phyloP scores from a whole-genome alignment of 1,140 invertebrate genomes.

The Chrysomallon squamiferum region DNA sequence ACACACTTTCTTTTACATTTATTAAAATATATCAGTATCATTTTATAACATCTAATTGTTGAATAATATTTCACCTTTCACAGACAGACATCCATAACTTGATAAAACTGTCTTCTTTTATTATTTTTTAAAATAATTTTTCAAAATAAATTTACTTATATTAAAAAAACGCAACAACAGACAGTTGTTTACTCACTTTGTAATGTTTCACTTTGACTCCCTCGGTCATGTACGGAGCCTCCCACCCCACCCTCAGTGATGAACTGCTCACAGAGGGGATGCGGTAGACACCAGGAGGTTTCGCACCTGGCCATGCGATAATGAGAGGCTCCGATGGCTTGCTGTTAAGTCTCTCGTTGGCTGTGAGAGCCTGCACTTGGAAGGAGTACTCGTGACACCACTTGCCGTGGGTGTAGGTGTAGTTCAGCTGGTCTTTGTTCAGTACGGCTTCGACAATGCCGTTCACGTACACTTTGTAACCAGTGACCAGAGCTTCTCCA shows the following conservation, averaged over 20 bases:
- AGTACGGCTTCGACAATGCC: constrained; percentile 59
- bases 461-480: constrained; percentile 64
- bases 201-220: constrained; percentile 62
- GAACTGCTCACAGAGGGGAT: constrained; percentile 53
- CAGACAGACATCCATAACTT: too few species aligned
- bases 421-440: constrained; percentile 55
- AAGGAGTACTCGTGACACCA: constrained; percentile 63
- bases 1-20: too few species aligned
- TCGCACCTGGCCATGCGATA: constrained; percentile 59
- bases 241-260: constrained; percentile 58
- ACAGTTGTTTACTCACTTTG: constrained; percentile 55
- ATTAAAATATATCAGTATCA: too few species aligned
- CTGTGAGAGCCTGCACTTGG: constrained; percentile 63
- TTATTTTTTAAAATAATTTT: too few species aligned
- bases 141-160: too few species aligned
- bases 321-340: constrained; percentile 60
- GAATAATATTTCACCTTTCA: too few species aligned
- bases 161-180: too few species aligned
- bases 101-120: too few species aligned
- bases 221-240: constrained; percentile 56
- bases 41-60: too few species aligned
- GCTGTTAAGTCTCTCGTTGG: constrained; percentile 56
- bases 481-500: constrained; percentile 59
- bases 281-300: constrained; percentile 45
- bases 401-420: constrained; percentile 59